phyloP scores from a whole-genome alignment of 2,888 invertebrate genomes.

The Leptinotarsa peninsularis region DNA sequence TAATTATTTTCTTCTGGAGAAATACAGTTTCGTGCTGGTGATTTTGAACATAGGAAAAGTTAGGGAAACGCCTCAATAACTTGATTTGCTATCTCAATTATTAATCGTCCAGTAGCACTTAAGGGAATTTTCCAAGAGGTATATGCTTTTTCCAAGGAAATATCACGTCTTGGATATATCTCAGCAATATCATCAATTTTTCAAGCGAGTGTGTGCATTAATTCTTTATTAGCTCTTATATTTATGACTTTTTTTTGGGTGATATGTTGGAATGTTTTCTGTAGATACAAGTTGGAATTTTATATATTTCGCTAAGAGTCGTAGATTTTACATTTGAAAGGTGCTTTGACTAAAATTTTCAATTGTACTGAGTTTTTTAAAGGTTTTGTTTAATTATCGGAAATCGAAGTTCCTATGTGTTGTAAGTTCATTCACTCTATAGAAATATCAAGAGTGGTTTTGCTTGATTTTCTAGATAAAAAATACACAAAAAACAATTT shows the following conservation, averaged over 20 bases:
- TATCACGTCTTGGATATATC: conserved; percentile 1
- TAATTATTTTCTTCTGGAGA: no score
- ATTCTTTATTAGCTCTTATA: conserved; percentile 11
- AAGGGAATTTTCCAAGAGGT: background rate
- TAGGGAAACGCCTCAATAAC: background rate
- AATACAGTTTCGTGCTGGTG: no score
- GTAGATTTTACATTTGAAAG: no score
- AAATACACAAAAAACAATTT: no score
- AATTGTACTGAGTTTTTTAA: no score
- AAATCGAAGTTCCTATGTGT: no score
- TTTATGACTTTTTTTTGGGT: conserved; percentile 5
- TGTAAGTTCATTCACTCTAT: no score
- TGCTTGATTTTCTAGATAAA: no score
- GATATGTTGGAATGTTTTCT: background rate
- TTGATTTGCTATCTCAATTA: background rate
- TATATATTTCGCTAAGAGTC: background rate
- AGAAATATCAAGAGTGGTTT: no score
- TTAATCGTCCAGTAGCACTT: background rate
- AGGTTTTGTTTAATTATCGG: no score
- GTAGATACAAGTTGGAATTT: background rate
- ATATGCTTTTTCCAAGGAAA: background rate
- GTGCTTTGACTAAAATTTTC: no score
- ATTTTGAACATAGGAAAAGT: no score
- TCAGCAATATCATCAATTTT: background rate
- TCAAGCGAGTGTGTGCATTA: background rate